Evolutionary conservation across 2,113 vertebrate species (phyloP).

Genomic region (Larimichthys polyactis): DNA sequence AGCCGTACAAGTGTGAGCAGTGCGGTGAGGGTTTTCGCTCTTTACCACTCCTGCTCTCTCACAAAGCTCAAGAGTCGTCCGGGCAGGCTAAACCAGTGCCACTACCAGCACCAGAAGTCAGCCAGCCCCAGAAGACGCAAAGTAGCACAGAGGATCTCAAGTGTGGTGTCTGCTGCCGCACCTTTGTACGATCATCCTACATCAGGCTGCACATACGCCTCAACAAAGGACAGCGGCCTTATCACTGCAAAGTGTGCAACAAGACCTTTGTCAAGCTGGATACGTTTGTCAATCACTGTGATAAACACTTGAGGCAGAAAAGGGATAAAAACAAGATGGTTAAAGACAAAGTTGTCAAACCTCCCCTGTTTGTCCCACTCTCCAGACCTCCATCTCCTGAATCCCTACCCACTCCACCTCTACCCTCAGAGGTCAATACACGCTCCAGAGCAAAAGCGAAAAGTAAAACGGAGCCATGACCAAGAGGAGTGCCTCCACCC

Average conservation of each 20-base stretch:
- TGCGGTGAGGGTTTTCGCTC: conserved; percentile 78
- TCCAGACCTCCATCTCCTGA: conserved; percentile 48
- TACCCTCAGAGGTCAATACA: conserved; percentile 78
- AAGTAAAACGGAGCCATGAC: conserved; percentile 64
- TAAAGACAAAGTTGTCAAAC: conserved; percentile 64
- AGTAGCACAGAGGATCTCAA: conserved; percentile 58
- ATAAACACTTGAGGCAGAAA: conserved; percentile 75
- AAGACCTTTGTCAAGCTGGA: conserved; percentile 74
- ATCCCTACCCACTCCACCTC: conserved; percentile 18
- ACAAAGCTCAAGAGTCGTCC: conserved; percentile 65
- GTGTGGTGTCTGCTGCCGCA: conserved; percentile 80
- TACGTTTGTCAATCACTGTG: conserved; percentile 80
- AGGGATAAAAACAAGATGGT: conserved; percentile 53
- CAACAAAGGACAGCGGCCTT: conserved; percentile 61
- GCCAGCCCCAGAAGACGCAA: conserved; percentile 66
- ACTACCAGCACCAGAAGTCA: accelerated
- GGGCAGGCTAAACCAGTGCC: conserved; percentile 42
- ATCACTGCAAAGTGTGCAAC: conserved; percentile 85
- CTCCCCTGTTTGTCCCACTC: conserved; percentile 66
- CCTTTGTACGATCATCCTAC: conserved; percentile 75
- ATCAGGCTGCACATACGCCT: conserved; percentile 76
- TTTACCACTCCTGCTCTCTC: conserved; percentile 72
- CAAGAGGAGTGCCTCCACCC: not conserved
- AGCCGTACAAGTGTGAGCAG: conserved; percentile 73
- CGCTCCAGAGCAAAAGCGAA: conserved; percentile 81